phyloP scores from a whole-genome alignment of 2,888 invertebrate species.

The Agrochola circellaris region DNA sequence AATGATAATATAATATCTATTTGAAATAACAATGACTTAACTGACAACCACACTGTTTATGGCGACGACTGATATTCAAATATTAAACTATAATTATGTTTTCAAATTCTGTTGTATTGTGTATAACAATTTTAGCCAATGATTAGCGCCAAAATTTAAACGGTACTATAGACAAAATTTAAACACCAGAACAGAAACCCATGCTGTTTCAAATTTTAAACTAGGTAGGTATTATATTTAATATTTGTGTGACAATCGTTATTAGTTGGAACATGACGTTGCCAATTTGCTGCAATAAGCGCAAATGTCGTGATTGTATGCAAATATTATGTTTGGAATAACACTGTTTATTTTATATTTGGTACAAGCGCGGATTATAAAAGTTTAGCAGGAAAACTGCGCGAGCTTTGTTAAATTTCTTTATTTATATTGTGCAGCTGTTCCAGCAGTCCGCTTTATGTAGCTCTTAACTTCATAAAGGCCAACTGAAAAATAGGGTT shows the following conservation, averaged over 20 bases:
- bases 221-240: neutral
- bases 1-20: neutral
- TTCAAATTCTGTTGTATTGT: constrained; percentile 25
- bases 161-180: neutral
- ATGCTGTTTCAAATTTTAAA: constrained; percentile 15
- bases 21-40: constrained; percentile 2
- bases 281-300: constrained; percentile 39
- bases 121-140: neutral
- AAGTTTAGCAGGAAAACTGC: neutral
- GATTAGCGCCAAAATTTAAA: constrained; percentile 21
- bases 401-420: no score
- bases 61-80: neutral
- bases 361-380: neutral
- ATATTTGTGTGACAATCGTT: constrained; percentile 24
- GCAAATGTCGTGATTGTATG: constrained; percentile 9
- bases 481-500: neutral
- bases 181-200: neutral
- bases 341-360: neutral
- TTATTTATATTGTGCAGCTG: neutral
- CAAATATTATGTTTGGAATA: constrained; percentile 8
- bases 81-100: neutral
- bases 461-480: neutral
- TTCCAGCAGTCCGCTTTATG: neutral
- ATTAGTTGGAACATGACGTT: constrained; percentile 2
- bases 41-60: neutral